Conservation (phyloP, 2,113 vertebrate genomes). For the Peromyscus maniculatus region DNA sequence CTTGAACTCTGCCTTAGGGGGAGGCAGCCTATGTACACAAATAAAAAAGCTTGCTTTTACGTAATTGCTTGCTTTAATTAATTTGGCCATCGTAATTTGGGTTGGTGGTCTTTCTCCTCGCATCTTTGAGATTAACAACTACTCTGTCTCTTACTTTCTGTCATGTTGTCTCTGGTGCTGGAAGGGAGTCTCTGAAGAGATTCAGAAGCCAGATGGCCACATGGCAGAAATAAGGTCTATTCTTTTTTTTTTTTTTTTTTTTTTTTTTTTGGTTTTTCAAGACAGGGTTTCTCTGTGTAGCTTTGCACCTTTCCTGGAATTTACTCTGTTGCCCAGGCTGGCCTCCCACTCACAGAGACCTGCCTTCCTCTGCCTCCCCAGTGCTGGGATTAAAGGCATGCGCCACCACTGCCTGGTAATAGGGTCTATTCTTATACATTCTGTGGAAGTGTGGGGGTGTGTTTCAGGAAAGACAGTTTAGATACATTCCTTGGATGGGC, state of each 20-base stretch:
- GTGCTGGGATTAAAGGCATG: too few species aligned
- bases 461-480: not conserved
- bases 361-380: too few species aligned
- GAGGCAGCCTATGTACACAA: not conserved
- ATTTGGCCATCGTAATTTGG: not conserved
- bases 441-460: not conserved
- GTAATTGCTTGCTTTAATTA: not conserved
- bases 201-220: not conserved
- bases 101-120: not conserved
- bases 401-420: not conserved
- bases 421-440: not conserved
- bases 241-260: too few species aligned
- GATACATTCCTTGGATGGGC: not conserved
- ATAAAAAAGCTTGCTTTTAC: not conserved
- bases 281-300: too few species aligned
- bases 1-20: not conserved
- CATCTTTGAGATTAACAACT: not conserved
- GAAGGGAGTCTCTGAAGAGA: not conserved
- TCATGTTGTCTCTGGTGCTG: not conserved
- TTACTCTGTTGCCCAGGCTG: too few species aligned
- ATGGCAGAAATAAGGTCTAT: not conserved
- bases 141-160: not conserved
- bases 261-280: too few species aligned
- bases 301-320: too few species aligned
- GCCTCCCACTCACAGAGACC: too few species aligned